Evolutionary conservation across 2,113 vertebrate species (phyloP), one percentile per base, ranked within the genome.

Genomic region (Scomber colias): DNA sequence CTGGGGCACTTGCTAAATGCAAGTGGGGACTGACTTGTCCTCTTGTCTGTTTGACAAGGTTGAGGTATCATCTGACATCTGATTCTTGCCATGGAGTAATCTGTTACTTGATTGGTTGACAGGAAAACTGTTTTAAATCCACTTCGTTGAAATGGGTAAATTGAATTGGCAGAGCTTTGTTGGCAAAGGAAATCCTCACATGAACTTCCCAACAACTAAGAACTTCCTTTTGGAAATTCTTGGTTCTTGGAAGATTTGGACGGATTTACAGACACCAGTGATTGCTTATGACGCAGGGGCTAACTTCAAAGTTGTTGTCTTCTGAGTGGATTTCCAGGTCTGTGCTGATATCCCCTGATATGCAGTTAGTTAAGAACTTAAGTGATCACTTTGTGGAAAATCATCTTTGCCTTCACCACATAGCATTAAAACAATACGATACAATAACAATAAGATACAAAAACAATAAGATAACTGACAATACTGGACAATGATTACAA

Each of bases 31-130:
- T 31, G 51, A 79, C 60, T 63, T 67, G 54, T 48, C 68, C 45
- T 40, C 31, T 75, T 19, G 11, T 60, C 60, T 77, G 46, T 68
- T 51, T 56, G 51, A 67, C 6, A 59, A 57, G n/a, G 27, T 51
- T 44, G 3, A 61, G n/a, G 44, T 53, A 19, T 19, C 65, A 16
- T 45, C 54, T 50, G 13, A 66, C 65, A 16, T 45, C 54, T 50
- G 13, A 66, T 51, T 46, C 19, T 35, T 72, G 5, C 14, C 45
- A 30, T n/a, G 16, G 50, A 8, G 3, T 30, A 27, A 9, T 56
- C n/a, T 16, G 44, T 30, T 55, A 9, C 6, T 40, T 56, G 55
- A 50, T 11, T 19, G 4, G 14, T 31, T 21, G 4, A 55, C 55
- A 46, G 51, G 27, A 44, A 60, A 31, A 3, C 51, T 57, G 17